Base-by-base conservation (phyloP, 2,797 vertebrate species). In the Sylvilagus floridanus region DNA sequence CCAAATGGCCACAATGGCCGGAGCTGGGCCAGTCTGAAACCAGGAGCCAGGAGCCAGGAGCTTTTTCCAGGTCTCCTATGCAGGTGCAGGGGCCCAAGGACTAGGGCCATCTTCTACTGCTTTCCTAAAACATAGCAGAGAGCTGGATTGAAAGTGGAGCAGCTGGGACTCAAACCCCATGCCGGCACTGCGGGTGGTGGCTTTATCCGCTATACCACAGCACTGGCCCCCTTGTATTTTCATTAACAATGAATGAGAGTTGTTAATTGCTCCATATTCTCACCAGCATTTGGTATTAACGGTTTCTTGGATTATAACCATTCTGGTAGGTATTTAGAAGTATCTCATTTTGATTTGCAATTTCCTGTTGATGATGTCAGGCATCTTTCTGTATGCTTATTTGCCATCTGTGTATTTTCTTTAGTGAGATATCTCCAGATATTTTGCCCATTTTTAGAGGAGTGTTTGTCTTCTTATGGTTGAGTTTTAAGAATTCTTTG, bases 401-500 rank as follows among this genome's bases (percentile, higher is more conserved):
- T 84, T 93, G 9, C 57, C n/a, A 26, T 69, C 47, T 75, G 9
- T 84, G 2, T 66, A 52, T 93, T 65, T 73, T 95, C 37, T 69
- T 81, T 88, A 63, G 16, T 83, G 66, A 78, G 19, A 14, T 88
- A 13, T 88, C 60, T 85, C 77, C 50, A 82, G 24, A 96, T 78
- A 50, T 63, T 88, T 69, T 88, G 32, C 37, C 57, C 9, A 47
- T 75, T 93, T 95, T 95, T 63, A 85, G 79, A 79, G 84, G 68
- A 42, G 21, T 85, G 69, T 9, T 82, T 89, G 14, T 86, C 91
- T 91, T 71, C 62, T 84, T 60, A 32, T 68, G 79, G 71, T 77
- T 96, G 79, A 72, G 30, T 66, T 94, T 85, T 72, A 93, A 91
- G 65, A 63, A 37, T 85, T 88, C 52, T 32, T 93, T 73, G 35